Evolutionary conservation across 2,797 vertebrate species (phyloP).

Genomic region (Sebastes ruberrimus): DNA sequence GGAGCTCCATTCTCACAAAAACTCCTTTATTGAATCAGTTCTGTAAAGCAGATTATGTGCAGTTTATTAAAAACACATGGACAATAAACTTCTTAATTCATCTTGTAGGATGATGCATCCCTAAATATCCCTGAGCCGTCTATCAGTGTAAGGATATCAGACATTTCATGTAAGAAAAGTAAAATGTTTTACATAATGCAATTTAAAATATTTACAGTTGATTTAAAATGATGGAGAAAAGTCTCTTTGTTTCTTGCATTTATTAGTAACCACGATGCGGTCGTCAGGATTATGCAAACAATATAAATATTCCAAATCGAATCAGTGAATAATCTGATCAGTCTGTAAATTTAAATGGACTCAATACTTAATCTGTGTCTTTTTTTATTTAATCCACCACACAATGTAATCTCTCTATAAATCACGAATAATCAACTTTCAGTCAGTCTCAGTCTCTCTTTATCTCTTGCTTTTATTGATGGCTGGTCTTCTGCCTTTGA

Average conservation of each 20-base stretch:
- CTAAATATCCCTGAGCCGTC: background rate
- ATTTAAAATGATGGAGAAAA: background rate
- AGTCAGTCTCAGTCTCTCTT: background rate
- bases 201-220: background rate
- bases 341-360: constrained; percentile 19
- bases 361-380: constrained; percentile 25
- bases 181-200: background rate
- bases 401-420: constrained; percentile 39
- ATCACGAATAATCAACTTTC: constrained; percentile 56
- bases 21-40: background rate
- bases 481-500: constrained; percentile 47
- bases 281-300: constrained; percentile 31
- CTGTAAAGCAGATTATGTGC: constrained; percentile 5
- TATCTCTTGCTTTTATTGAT: constrained; percentile 42
- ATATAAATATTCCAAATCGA: constrained; percentile 31
- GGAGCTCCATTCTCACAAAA: background rate
- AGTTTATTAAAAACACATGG: background rate
- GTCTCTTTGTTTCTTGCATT: background rate
- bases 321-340: constrained; percentile 33
- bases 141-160: background rate
- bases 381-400: constrained; percentile 35
- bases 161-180: background rate
- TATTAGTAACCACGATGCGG: background rate
- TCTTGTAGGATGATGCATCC: background rate
- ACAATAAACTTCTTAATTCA: background rate